Evolutionary conservation across 2,888 invertebrate species (phyloP), one percentile per base, ranked within the genome.

Genomic region (Sarcophaga carnaria): DNA sequence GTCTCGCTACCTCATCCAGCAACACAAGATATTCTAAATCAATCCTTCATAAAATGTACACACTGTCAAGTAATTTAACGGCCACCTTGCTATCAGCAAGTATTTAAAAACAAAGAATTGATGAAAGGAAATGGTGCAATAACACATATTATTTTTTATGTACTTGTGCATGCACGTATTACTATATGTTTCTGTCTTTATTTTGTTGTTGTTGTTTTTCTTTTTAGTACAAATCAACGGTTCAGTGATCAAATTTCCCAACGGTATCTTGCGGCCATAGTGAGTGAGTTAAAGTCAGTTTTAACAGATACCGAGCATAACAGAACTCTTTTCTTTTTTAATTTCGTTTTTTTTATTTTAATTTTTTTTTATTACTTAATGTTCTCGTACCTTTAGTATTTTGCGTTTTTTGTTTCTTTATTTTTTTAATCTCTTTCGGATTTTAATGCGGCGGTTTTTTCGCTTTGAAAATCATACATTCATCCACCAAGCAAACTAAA

Each of bases 221-320:
- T 70, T 71, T 1, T n/a, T 81, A 72, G 81, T 62, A 54, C 71
- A 79, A 87, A 84, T 79, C 87, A 87, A 82, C 84, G 14, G 83
- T 75, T 83, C 27, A 72, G 81, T 71, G 78, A 84, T 87, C 69
- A 79, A 87, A 87, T 87, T 84, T 87, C 86, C 84, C 86, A 87
- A 87, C 78, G 84, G 87, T 82, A 72, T 79, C 71, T 78, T 54
- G 74, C 71, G 71, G 72, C 79, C 87, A 17, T 79, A 79, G 67
- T 72, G 71, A 79, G 81, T 64, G 71, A 79, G 81, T 64, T 67
- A 71, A 76, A 81, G 75, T 77, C 79, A 84, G 87, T 81, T 87
- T 84, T 76, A 80, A 75, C 79, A 84, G 87, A 87, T 84, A 37
- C 10, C 37, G 37, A 37, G 37, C 10, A 84, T 87, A 87, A 87